A percentile compares a stretch with the other conserved stretches of the same genome.
These are phyloP conservation scores for Amiota mariae DNA, from an alignment of 2,888 invertebrate genomes.

Conservation along the genomic window DNA sequence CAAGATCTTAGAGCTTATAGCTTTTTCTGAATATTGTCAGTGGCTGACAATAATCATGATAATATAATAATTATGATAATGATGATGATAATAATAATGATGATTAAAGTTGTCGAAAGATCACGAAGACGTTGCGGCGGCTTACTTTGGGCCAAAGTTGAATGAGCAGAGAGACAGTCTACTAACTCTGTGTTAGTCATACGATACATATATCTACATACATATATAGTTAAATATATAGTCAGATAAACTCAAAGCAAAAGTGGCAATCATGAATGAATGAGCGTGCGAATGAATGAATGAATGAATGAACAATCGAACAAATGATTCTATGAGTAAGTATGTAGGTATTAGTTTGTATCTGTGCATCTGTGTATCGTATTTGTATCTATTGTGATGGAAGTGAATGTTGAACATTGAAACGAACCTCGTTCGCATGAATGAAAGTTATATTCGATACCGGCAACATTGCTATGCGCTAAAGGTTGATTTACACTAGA, in stretches of 20 bases:
- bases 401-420: too few species aligned
- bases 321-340: constrained; percentile 17
- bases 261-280: constrained; percentile 66
- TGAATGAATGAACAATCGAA: constrained; percentile 17
- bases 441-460: too few species aligned
- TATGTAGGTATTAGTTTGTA: background rate
- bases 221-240: constrained; percentile 32
- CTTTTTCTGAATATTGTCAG: background rate
- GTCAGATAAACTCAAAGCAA: constrained; percentile 39
- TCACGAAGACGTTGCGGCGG: background rate
- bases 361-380: too few species aligned
- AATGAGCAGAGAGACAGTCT: constrained; percentile 1
- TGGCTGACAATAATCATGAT: background rate
- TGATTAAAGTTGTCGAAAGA: background rate
- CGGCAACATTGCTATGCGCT: too few species aligned
- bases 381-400: too few species aligned
- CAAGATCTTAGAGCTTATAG: too few species aligned
- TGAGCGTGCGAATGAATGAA: constrained; percentile 38
- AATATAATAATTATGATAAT: constrained; percentile 4
- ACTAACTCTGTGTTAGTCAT: too few species aligned
- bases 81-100: constrained; percentile 3
- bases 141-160: constrained; percentile 20
- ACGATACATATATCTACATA: too few species aligned
- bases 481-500: constrained; percentile 40
- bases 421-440: too few species aligned